These are phyloP conservation scores for Stercorarius parasiticus DNA, from an alignment of 2,113 vertebrate genomes.

Conservation along the genomic window DNA sequence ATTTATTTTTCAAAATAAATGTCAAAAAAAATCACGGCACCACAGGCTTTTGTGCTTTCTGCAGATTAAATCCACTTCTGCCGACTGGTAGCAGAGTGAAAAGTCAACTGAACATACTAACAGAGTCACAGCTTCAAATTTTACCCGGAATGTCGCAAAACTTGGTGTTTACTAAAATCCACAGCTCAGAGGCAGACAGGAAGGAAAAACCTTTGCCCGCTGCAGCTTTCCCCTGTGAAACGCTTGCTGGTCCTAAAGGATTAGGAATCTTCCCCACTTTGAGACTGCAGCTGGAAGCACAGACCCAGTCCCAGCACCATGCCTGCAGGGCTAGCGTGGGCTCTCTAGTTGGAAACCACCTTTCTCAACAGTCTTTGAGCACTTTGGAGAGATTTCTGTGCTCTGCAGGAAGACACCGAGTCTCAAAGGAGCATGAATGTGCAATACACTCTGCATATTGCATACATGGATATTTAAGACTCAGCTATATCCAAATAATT, in stretches of 20 bases:
- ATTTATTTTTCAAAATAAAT: background rate
- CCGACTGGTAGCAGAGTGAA: background rate
- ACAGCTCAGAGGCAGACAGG: background rate
- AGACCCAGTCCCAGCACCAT: fast-evolving
- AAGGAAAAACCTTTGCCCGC: background rate
- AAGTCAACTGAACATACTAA: background rate
- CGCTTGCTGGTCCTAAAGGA: background rate
- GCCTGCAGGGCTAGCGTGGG: background rate
- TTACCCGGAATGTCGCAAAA: background rate
- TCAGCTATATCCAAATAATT: background rate
- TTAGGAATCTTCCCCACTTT: background rate
- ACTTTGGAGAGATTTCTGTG: background rate
- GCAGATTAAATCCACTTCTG: background rate
- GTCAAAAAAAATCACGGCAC: background rate
- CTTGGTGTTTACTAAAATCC: background rate
- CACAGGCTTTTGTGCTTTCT: background rate
- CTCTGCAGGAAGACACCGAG: background rate
- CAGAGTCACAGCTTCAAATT: background rate
- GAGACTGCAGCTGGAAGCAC: background rate
- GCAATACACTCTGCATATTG: background rate
- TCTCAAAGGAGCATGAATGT: background rate
- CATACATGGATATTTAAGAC: background rate
- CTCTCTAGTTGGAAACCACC: background rate
- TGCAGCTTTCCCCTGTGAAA: background rate
- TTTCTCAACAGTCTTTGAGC: too few species aligned